Conservation (phyloP, 2,797 vertebrate genomes). For the Leptoclinus maculatus region DNA sequence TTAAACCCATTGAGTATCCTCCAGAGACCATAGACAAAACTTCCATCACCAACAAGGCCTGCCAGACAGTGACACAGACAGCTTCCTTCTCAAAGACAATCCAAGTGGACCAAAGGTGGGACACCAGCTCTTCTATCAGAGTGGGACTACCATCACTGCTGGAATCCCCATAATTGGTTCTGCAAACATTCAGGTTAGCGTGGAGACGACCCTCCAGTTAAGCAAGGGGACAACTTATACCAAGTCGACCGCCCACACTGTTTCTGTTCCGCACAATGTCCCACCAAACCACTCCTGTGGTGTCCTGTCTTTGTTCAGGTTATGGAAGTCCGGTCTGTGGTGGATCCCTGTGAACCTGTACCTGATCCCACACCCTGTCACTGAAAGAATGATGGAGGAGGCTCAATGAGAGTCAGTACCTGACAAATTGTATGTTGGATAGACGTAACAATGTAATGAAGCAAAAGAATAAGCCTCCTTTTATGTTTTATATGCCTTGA, state of each 20-base stretch:
- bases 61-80: constrained; percentile 34
- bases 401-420: too few species aligned
- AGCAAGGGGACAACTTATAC: constrained; percentile 43
- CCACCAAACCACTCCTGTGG: constrained; percentile 66
- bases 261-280: constrained; percentile 38
- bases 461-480: too few species aligned
- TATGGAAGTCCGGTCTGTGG: too few species aligned
- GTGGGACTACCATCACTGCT: constrained; percentile 29
- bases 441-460: too few species aligned
- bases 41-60: constrained; percentile 48
- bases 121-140: constrained; percentile 50
- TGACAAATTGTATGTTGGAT: too few species aligned
- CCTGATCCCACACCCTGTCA: constrained; percentile 54
- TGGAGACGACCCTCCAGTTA: constrained; percentile 33
- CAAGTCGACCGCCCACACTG: constrained; percentile 44
- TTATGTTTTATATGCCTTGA: too few species aligned
- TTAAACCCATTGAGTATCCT: constrained; percentile 38
- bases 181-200: constrained; percentile 22
- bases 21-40: constrained; percentile 58
- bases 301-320: too few species aligned
- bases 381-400: too few species aligned
- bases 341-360: constrained; percentile 55
- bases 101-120: constrained; percentile 57
- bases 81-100: constrained; percentile 51
- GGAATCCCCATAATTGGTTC: constrained; percentile 44